A percentile compares a stretch with the other conserved stretches of the same genome.
Conservation (phyloP, 2,888 invertebrate species). For the Epinotia bilunana region DNA sequence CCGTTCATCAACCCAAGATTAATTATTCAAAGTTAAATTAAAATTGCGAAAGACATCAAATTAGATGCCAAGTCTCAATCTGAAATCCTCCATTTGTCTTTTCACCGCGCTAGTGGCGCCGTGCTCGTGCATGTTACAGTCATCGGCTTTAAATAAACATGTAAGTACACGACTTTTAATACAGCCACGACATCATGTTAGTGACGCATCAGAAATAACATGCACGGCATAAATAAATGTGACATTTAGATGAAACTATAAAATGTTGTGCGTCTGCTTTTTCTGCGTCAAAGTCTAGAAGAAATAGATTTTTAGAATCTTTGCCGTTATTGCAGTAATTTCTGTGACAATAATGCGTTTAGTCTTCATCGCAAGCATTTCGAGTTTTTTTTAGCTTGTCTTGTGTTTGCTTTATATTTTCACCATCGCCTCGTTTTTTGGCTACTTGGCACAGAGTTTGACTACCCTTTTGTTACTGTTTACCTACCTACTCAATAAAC, state of each 20-base stretch:
- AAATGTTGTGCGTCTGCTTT: conserved; percentile 18
- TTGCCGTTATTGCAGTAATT: conserved; percentile 24
- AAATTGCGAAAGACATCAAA: conserved; percentile 29
- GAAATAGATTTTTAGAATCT: conserved; percentile 30
- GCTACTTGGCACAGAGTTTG: not conserved
- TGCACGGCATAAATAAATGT: conserved; percentile 65
- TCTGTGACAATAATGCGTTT: conserved; percentile 12
- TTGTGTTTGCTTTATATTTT: not conserved
- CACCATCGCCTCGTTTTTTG: not conserved
- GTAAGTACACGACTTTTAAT: conserved; percentile 22
- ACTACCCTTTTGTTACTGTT: not conserved
- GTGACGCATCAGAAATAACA: conserved; percentile 34
- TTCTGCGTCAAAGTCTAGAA: conserved; percentile 25
- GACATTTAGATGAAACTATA: conserved; percentile 57
- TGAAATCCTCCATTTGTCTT: conserved; percentile 18
- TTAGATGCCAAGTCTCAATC: conserved; percentile 21
- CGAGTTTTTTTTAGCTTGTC: not conserved
- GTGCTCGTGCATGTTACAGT: not conserved
- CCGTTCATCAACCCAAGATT: conserved; percentile 25
- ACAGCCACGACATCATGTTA: conserved; percentile 37
- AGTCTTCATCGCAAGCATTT: conserved; percentile 24
- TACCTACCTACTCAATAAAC: not conserved
- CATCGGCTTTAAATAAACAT: conserved; percentile 31
- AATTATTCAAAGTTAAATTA: conserved; percentile 1
- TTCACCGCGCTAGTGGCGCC: conserved; percentile 16